Evolutionary conservation across 2,113 vertebrate genomes (phyloP), one percentile per base, ranked within the genome.

Genomic region (Oreamnos americanus): DNA sequence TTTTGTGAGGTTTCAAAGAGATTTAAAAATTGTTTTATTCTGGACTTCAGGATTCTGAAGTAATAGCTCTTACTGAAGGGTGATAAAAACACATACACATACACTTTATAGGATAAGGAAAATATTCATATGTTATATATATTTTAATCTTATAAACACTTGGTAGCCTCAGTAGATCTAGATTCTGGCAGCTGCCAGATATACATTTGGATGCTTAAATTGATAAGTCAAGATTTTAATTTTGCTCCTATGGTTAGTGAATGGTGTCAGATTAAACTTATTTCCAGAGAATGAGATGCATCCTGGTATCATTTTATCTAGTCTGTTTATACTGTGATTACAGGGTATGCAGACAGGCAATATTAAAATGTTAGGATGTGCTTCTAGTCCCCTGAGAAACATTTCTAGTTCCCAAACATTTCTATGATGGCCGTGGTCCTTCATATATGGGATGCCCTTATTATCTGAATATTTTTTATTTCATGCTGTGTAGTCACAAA

Each of bases 141-240:
- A 25, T 95, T 96, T 92, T 79, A 96, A 96, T 97, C 84, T 96
- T 97, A 58, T 74, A 91, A 94, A 74, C 55, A 84, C 79, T 94
- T 96, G 23, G 71, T 92, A 51, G 12, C 26, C 33, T 90, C 79
- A 26, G 43, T 90, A 45, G 39, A 39, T 95, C 60, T 92, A 62
- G 43, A 87, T 94, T 94, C 62, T 91, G 64, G n/a, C 60, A 96
- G 36, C 88, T 96, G 64, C 43, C 93, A 96, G 91, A 87, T 93
- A 55, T 1, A 64, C 30, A 89, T 94, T 96, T 96, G 49, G 43
- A 91, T 94, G 57, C 74, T 94, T 89, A 94, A 94, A 95, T 93
- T 88, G 91, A 19, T 94, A 96, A 95, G 15, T 89, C 55, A 86
- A 58, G 33, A 90, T 90, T 96, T 92, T 74, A 91, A 96, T 96